phyloP scores from a whole-genome alignment of 2,888 invertebrate genomes.

The Pyrrhosoma nymphula region DNA sequence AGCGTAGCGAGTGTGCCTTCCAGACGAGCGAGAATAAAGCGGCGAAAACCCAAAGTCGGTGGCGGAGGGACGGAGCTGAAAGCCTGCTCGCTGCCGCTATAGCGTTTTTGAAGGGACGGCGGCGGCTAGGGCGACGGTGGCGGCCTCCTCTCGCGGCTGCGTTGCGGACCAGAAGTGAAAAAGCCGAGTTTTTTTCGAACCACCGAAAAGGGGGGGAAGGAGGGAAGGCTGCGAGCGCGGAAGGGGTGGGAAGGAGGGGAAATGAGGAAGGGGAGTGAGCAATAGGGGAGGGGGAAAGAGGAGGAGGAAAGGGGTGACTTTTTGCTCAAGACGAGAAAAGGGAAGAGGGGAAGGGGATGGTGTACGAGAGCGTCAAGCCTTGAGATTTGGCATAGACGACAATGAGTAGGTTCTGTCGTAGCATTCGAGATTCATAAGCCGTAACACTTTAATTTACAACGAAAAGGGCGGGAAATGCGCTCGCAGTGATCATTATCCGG shows the following conservation, averaged over 20 bases:
- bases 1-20: not conserved
- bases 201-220: conserved; percentile 28
- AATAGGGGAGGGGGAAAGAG: not conserved
- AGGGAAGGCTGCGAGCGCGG: not conserved
- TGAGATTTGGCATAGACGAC: not conserved
- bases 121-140: conserved; percentile 25
- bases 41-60: not conserved
- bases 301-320: not conserved
- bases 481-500: too few species aligned
- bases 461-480: too few species aligned
- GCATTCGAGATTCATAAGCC: not conserved
- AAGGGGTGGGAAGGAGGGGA: not conserved
- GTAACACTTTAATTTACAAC: too few species aligned
- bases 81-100: not conserved
- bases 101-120: conserved; percentile 35
- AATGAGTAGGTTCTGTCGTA: not conserved
- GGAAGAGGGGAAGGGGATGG: not conserved
- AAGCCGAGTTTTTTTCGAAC: conserved; percentile 57
- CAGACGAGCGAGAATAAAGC: not conserved
- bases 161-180: conserved; percentile 57
- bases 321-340: too few species aligned
- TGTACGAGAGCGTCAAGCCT: not conserved
- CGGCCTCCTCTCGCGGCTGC: conserved; percentile 52
- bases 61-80: conserved; percentile 23
- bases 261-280: not conserved